Conservation (phyloP, 1,140 invertebrate genomes). For the Neodiprion virginianus region DNA sequence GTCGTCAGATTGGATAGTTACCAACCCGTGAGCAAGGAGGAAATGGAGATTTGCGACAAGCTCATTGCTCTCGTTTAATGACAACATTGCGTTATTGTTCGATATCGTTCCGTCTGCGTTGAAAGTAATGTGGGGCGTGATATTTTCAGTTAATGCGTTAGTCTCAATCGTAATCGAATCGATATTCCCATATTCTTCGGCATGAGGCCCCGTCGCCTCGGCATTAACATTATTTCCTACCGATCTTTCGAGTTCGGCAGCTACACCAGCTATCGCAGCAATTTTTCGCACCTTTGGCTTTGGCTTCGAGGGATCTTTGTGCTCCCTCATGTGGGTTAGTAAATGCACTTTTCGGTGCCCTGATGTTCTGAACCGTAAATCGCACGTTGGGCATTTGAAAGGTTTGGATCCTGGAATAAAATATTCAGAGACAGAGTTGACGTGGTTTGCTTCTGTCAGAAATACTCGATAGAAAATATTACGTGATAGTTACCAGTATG, state of each 20-base stretch:
- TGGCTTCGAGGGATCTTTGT: conserved; percentile 33
- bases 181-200: conserved; percentile 28
- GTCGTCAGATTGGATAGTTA: conserved; percentile 50
- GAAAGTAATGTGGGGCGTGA: conserved; percentile 48
- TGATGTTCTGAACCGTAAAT: conserved; percentile 71
- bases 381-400: conserved; percentile 71
- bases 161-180: conserved; percentile 39
- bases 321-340: conserved; percentile 63
- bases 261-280: conserved; percentile 32
- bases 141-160: conserved; percentile 32
- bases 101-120: conserved; percentile 39
- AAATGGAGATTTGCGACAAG: conserved; percentile 50
- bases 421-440: conserved; percentile 20
- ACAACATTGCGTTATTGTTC: conserved; percentile 40
- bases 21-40: conserved; percentile 45
- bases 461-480: conserved; percentile 19
- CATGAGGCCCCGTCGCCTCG: not conserved
- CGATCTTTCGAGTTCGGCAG: conserved; percentile 28
- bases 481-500: conserved; percentile 63
- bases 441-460: conserved; percentile 17
- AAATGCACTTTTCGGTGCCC: conserved; percentile 73
- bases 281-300: conserved; percentile 36
- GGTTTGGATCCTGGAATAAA: conserved; percentile 67
- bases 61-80: conserved; percentile 47
- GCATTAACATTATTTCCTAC: conserved; percentile 4